These are phyloP conservation scores for Hiodon tergisus DNA, from an alignment of 2,113 vertebrate genomes.

Conservation along the genomic window DNA sequence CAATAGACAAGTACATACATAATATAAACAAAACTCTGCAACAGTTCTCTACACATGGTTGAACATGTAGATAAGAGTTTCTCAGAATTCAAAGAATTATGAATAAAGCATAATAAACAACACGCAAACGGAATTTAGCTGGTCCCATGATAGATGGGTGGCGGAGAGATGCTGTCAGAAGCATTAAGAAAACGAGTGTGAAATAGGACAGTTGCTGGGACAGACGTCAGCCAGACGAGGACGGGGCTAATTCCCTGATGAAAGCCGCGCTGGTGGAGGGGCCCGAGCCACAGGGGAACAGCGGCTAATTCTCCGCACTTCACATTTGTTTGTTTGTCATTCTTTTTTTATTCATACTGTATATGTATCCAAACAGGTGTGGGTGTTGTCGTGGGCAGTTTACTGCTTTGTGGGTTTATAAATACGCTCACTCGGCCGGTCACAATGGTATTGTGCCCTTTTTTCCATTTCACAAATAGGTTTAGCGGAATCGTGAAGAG, in stretches of 20 bases:
- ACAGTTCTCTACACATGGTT: neutral
- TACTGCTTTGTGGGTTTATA: conserved; percentile 42
- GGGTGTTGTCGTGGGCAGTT: conserved; percentile 44
- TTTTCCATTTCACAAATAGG: conserved; percentile 54
- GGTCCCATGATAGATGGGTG: no score
- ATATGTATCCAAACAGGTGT: conserved; percentile 65
- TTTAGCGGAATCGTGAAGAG: conserved; percentile 34
- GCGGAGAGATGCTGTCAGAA: no score
- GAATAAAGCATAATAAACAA: neutral
- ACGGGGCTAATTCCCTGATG: neutral
- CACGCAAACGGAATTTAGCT: neutral
- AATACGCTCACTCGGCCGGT: conserved; percentile 33
- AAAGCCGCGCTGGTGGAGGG: neutral
- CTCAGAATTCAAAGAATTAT: neutral
- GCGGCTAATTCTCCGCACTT: neutral
- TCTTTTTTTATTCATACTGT: neutral
- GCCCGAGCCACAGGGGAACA: neutral
- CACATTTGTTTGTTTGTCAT: no score
- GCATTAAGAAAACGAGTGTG: no score
- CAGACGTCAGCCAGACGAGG: neutral
- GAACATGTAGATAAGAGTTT: neutral
- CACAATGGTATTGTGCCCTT: conserved; percentile 28
- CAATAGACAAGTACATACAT: neutral
- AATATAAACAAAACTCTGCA: neutral
- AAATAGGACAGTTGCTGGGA: neutral